A percentile compares a stretch with the other conserved stretches of the same genome.
phyloP scores from a whole-genome alignment of 2,888 invertebrate genomes.

The Lycaena phlaeas region DNA sequence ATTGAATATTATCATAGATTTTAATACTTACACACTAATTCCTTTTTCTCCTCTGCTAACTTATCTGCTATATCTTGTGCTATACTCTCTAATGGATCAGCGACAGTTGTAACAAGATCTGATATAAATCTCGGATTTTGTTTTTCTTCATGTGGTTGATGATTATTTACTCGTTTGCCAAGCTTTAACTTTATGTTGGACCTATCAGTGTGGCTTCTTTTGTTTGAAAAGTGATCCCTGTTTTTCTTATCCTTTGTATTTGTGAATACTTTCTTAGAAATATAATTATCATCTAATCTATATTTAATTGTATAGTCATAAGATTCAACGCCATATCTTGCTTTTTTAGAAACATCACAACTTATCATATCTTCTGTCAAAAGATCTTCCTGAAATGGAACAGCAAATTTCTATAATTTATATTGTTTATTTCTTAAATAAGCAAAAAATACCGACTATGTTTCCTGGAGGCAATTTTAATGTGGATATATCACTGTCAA shows the following conservation, averaged over 20 bases:
- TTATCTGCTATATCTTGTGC: slow-evolving; percentile 82
- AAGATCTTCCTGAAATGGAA: slow-evolving; percentile 79
- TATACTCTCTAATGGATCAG: slow-evolving; percentile 72
- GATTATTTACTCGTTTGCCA: slow-evolving; percentile 58
- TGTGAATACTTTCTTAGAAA: slow-evolving; percentile 49
- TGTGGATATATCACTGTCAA: too few species aligned
- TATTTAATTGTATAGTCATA: slow-evolving; percentile 81
- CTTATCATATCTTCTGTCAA: slow-evolving; percentile 84
- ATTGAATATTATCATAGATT: too few species aligned
- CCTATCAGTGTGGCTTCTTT: slow-evolving; percentile 74
- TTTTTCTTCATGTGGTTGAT: slow-evolving; percentile 57
- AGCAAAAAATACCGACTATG: too few species aligned
- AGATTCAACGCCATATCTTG: slow-evolving; percentile 81
- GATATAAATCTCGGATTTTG: slow-evolving; percentile 72
- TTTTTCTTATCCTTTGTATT: slow-evolving; percentile 30
- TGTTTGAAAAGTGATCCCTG: slow-evolving; percentile 50
- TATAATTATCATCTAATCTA: slow-evolving; percentile 69
- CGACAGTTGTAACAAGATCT: slow-evolving; percentile 67
- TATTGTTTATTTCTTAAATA: too few species aligned
- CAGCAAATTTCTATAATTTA: not conserved
- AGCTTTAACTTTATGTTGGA: slow-evolving; percentile 72
- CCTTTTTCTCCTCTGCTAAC: slow-evolving; percentile 81
- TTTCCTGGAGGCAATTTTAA: too few species aligned
- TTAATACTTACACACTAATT: slow-evolving; percentile 77
- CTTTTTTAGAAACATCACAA: slow-evolving; percentile 81